Evolutionary conservation across 2,113 vertebrate genomes (phyloP).

Genomic region (Agelaius phoeniceus): DNA sequence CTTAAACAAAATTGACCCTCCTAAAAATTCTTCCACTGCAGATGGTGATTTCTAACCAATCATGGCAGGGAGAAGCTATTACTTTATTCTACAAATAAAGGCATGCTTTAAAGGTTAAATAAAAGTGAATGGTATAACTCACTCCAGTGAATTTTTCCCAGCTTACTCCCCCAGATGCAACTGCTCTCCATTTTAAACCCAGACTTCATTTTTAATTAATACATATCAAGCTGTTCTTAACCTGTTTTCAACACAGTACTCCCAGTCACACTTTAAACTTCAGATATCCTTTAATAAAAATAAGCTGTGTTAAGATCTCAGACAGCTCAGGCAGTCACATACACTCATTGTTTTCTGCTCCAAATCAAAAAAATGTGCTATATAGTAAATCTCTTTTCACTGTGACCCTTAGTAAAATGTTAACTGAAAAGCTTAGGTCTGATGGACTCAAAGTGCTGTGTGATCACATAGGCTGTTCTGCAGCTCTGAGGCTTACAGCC

Average conservation of each 20-base stretch:
- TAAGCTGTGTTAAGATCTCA: constrained; percentile 48
- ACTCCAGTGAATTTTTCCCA: constrained; percentile 1
- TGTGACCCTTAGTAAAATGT: constrained; percentile 4
- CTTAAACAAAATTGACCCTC: not conserved
- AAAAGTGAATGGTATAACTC: not conserved
- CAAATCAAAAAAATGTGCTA: constrained; percentile 13
- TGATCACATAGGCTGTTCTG: not conserved
- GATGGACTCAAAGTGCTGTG: not conserved
- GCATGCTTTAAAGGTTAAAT: constrained; percentile 1
- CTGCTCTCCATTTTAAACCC: not conserved
- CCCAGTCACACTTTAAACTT: constrained; percentile 45
- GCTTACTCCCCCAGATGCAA: constrained; percentile 4
- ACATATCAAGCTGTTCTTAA: constrained; percentile 37
- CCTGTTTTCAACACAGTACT: constrained; percentile 45
- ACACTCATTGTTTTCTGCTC: constrained; percentile 45
- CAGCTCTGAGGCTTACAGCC: not conserved
- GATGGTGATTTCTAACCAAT: not conserved
- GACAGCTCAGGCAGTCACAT: constrained; percentile 11
- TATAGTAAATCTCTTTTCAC: constrained; percentile 36
- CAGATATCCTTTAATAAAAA: constrained; percentile 62
- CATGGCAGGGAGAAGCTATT: not conserved
- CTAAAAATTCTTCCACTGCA: not conserved
- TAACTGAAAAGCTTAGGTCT: not conserved
- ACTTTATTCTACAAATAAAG: not conserved
- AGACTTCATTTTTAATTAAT: constrained; percentile 61